Percentiles rank a stretch among this genome's conserved stretches.
Conservation (phyloP, 1,140 invertebrate species). For the Metopolophium dirhodum region DNA sequence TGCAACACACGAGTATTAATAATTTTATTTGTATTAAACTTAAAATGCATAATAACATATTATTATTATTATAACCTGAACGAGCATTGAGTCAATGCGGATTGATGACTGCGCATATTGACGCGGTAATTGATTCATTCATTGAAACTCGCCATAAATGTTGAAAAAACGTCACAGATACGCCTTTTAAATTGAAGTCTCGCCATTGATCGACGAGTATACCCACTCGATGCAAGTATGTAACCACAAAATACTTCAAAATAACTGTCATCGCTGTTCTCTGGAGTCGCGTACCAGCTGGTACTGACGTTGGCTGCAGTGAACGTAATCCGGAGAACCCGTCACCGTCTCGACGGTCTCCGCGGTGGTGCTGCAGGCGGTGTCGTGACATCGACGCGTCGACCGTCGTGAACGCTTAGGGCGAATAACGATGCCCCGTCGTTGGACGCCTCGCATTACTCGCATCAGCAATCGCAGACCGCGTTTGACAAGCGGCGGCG, state of each 20-base stretch:
- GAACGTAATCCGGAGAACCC: background rate
- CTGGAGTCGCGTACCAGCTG: too few relatives aligned
- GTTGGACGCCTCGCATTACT: background rate
- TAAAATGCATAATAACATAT: too few relatives aligned
- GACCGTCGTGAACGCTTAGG: background rate
- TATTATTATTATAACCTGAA: too few relatives aligned
- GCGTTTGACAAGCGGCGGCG: background rate
- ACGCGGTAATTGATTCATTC: background rate
- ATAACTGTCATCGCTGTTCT: background rate
- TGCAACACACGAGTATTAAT: too few relatives aligned
- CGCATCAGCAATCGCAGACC: background rate
- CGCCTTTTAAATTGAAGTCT: background rate
- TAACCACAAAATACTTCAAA: background rate
- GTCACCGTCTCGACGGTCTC: background rate
- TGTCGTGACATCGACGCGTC: background rate
- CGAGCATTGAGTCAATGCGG: too few relatives aligned
- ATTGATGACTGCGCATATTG: background rate
- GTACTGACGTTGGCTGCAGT: too few relatives aligned
- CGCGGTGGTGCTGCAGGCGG: too few relatives aligned
- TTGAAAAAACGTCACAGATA: background rate
- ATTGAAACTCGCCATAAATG: background rate
- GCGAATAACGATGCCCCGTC: rapidly evolving
- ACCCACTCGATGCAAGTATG: background rate
- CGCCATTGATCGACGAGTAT: background rate
- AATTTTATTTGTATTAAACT: too few relatives aligned